Conservation (phyloP, 2,797 vertebrate genomes). For the Anguilla marmorata region DNA sequence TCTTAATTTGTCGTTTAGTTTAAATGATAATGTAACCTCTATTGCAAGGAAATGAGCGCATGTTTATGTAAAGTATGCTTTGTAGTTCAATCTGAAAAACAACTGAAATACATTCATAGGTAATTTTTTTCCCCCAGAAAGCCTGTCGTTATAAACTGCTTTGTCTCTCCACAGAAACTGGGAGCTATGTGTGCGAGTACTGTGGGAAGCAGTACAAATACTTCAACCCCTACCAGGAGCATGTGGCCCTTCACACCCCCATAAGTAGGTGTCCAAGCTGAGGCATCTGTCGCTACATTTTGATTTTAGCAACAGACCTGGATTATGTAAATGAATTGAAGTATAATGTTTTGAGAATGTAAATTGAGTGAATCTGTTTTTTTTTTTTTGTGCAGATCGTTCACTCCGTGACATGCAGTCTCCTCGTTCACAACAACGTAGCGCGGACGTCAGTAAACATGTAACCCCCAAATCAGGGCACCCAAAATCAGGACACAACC, state of each 20-base stretch:
- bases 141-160: background rate
- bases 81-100: background rate
- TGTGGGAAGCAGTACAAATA: slow-evolving; percentile 99
- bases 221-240: slow-evolving; percentile 98
- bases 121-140: background rate
- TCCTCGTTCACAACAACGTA: slow-evolving; percentile 61
- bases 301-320: background rate
- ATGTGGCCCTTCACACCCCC: slow-evolving; percentile 95
- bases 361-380: background rate
- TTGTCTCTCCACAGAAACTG: slow-evolving; percentile 80
- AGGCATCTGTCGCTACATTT: background rate
- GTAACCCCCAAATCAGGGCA: slow-evolving; percentile 43
- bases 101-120: background rate
- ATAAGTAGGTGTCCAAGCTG: slow-evolving; percentile 79
- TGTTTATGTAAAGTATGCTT: background rate
- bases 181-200: slow-evolving; percentile 97
- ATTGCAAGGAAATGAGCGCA: background rate
- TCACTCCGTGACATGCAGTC: slow-evolving; percentile 69
- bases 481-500: slow-evolving; percentile 45
- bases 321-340: background rate
- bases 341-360: background rate
- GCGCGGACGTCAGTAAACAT: slow-evolving; percentile 68
- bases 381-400: slow-evolving; percentile 47
- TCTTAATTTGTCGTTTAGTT: background rate
- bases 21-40: background rate